Evolutionary conservation across 2,888 invertebrate species (phyloP), one percentile per base, ranked within the genome.

Genomic region (Taphrorychus bicolor): DNA sequence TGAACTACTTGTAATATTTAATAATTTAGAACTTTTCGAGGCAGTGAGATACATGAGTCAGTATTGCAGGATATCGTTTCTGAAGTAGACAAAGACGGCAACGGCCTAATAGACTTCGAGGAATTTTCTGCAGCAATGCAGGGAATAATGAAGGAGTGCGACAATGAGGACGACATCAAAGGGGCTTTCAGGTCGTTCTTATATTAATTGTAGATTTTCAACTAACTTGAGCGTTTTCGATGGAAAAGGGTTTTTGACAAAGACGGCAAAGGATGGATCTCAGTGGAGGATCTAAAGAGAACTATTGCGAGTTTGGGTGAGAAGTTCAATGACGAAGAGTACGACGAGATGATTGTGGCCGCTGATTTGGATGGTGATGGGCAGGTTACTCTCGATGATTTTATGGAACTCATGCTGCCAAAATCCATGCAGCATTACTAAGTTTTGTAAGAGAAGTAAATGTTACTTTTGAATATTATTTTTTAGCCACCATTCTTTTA

Each of bases 81-180:
- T 14, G 70, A 70, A 24, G 70, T 57, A 5, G 71, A 71, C 22
- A 61, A 59, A 42, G 62, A 71, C 48, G 58, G 60, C 2, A 65
- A 70, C 42, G 70, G 70, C 3, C 17, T 67, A 14, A 67, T 71
- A 7, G 70, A 71, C 52, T 71, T 71, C 41, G 54, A 60, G 9
- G 70, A 71, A 21, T 71, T 71, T 57, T 48, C 54, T 3, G 48
- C 3, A 3, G 68, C 62, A 5, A 71, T 71, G 70, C 59, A 61
- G 22, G 56, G 42, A 16, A 54, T 71, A 18, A 70, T 71, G 40
- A 70, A 48, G 21, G 71, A 71, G 11, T 65, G 56, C 40, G 59
- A 65, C 21, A 68, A 71, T 23, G 71, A 71, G 61, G 70, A 71
- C 18, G 67, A 70, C 54, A 58, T 71, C n/a, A 71, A 70, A 56